Conservation (phyloP, 2,113 vertebrate genomes). For the Hymenochirus boettgeri region DNA sequence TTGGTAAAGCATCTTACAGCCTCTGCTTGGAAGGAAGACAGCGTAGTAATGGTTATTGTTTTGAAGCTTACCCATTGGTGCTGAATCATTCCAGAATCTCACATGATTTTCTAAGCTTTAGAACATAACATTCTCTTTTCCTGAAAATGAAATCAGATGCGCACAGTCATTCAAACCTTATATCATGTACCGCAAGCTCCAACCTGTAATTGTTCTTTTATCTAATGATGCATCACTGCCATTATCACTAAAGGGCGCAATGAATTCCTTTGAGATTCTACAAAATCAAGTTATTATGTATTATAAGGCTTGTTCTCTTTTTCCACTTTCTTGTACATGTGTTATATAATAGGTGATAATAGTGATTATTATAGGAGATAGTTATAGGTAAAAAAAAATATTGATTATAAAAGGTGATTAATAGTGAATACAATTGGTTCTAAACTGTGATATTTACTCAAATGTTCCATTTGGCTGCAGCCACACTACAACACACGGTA, state of each 20-base stretch:
- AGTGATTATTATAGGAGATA: no score
- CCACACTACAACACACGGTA: no score
- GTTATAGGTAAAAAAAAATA: no score
- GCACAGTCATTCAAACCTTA: slow-evolving; percentile 3
- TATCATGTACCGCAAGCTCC: neutral
- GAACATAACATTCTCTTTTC: slow-evolving; percentile 35
- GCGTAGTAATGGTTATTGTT: neutral
- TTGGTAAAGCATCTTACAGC: slow-evolving; percentile 23
- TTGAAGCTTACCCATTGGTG: neutral
- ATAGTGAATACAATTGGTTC: no score
- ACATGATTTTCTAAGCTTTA: slow-evolving; percentile 29
- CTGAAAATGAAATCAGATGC: slow-evolving; percentile 28
- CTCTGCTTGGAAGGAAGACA: neutral
- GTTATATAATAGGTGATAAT: no score
- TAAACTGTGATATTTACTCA: no score
- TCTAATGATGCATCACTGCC: slow-evolving; percentile 29
- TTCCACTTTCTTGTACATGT: no score
- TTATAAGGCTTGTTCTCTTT: no score
- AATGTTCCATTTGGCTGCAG: no score
- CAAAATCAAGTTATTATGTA: no score
- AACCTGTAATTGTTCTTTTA: slow-evolving; percentile 5
- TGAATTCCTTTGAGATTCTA: no score
- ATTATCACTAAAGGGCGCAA: neutral
- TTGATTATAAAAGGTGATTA: no score
- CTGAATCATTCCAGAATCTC: slow-evolving; percentile 21